Conservation (phyloP, 1,140 invertebrate species). For the Atopsyche davidsoni region DNA sequence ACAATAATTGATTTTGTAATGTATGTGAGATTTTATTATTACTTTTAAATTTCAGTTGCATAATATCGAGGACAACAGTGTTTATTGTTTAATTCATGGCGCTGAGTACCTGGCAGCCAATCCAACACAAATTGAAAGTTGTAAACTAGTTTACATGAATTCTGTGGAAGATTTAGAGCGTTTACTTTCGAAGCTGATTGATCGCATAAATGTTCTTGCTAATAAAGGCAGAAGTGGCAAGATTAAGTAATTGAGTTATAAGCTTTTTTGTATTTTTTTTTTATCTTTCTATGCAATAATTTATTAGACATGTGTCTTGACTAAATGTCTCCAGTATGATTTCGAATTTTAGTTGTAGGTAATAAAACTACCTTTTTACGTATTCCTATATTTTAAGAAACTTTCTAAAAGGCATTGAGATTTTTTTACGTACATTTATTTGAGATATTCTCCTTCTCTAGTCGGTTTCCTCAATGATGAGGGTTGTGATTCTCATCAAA, state of each 20-base stretch:
- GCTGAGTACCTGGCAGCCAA: constrained; percentile 9
- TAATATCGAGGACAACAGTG: constrained; percentile 8
- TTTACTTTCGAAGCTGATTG: constrained; percentile 10
- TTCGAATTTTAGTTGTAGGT: background rate
- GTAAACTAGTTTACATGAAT: constrained; percentile 16
- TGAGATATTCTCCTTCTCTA: too few relatives aligned
- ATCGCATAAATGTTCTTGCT: constrained; percentile 8
- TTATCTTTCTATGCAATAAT: background rate
- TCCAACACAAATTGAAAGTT: constrained; percentile 9
- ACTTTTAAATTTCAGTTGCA: constrained; percentile 5
- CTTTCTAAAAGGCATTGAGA: too few relatives aligned
- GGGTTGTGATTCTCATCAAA: too few relatives aligned
- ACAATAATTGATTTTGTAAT: too few relatives aligned
- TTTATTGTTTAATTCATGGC: constrained; percentile 10
- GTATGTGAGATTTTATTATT: background rate
- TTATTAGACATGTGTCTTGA: background rate
- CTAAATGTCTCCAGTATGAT: background rate
- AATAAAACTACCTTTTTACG: background rate
- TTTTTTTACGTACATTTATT: too few relatives aligned
- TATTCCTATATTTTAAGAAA: background rate
- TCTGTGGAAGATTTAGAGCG: constrained; percentile 16
- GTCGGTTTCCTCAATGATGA: too few relatives aligned
- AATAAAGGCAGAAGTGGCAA: constrained; percentile 18
- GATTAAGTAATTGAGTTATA: constrained; percentile 5
- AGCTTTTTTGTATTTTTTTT: background rate